phyloP scores from a whole-genome alignment of 2,797 vertebrate species.

The Salarias fasciatus region DNA sequence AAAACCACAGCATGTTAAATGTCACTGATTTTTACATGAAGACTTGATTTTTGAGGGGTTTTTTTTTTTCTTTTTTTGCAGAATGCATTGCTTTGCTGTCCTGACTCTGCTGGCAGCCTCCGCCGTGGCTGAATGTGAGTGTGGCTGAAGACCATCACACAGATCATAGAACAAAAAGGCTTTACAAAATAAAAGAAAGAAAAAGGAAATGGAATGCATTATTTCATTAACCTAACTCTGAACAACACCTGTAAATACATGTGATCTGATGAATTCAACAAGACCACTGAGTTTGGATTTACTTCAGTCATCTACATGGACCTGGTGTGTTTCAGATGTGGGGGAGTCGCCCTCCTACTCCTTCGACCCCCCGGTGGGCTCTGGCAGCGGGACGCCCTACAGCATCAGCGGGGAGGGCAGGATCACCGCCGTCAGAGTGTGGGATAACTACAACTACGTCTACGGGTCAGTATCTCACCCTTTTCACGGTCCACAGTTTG shows the following conservation, averaged over 20 bases:
- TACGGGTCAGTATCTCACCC: slow-evolving; percentile 20
- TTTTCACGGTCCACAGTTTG: no score
- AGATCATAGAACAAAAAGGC: no score
- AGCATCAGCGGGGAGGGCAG: slow-evolving; percentile 4
- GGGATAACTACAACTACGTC: slow-evolving; percentile 13
- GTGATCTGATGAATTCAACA: no score
- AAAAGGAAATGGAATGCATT: no score
- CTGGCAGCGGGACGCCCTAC: background rate
- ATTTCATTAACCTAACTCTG: no score
- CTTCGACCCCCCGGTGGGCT: slow-evolving; percentile 8
- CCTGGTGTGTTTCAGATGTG: background rate
- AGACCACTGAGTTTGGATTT: no score
- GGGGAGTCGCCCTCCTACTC: slow-evolving; percentile 1
- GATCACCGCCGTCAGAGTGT: slow-evolving; percentile 34
- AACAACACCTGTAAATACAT: no score
- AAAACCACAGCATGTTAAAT: no score
- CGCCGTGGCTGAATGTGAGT: slow-evolving; percentile 11
- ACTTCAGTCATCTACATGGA: no score
- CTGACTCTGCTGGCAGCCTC: slow-evolving; percentile 6
- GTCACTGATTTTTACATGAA: no score
- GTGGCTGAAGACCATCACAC: background rate
- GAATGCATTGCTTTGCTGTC: slow-evolving; percentile 17
- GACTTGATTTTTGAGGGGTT: no score
- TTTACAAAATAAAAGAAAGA: no score
- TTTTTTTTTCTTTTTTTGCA: slow-evolving; percentile 1